phyloP scores from a whole-genome alignment of 2,888 invertebrate species.

The Cybosia mesomella region DNA sequence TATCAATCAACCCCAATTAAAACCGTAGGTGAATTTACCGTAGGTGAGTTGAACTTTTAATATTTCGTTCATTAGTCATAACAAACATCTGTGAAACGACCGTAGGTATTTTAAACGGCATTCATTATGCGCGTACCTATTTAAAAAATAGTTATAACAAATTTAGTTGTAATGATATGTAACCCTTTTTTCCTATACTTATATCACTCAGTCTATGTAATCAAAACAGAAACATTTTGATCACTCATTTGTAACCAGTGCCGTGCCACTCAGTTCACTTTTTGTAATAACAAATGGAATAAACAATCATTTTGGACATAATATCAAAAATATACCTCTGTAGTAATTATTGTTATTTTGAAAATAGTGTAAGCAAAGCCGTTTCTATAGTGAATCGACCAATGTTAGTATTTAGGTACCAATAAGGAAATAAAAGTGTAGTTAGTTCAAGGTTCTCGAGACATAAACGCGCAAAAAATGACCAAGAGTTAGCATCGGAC shows the following conservation, averaged over 20 bases:
- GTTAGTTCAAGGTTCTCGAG: constrained; percentile 67
- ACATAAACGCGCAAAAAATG: constrained; percentile 58
- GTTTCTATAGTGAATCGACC: constrained; percentile 51
- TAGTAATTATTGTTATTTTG: neutral
- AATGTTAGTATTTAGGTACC: constrained; percentile 53
- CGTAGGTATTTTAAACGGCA: too few species aligned
- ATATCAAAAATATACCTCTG: neutral
- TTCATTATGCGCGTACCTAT: too few species aligned
- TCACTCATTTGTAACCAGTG: neutral
- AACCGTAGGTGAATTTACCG: too few species aligned
- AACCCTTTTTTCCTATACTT: neutral
- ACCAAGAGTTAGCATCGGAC: constrained; percentile 45
- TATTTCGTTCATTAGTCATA: too few species aligned
- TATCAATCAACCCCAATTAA: too few species aligned
- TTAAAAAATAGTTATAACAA: too few species aligned
- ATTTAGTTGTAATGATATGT: too few species aligned
- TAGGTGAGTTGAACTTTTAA: too few species aligned
- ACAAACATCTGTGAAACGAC: too few species aligned
- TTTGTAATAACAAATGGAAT: neutral
- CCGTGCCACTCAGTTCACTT: neutral
- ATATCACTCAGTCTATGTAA: neutral
- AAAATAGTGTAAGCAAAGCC: constrained; percentile 19
- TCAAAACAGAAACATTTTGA: neutral
- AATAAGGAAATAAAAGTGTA: constrained; percentile 80
- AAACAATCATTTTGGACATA: neutral